phyloP scores from a whole-genome alignment of 53 echinoderm and acorn worm species.

The Pentamera pediparva region DNA sequence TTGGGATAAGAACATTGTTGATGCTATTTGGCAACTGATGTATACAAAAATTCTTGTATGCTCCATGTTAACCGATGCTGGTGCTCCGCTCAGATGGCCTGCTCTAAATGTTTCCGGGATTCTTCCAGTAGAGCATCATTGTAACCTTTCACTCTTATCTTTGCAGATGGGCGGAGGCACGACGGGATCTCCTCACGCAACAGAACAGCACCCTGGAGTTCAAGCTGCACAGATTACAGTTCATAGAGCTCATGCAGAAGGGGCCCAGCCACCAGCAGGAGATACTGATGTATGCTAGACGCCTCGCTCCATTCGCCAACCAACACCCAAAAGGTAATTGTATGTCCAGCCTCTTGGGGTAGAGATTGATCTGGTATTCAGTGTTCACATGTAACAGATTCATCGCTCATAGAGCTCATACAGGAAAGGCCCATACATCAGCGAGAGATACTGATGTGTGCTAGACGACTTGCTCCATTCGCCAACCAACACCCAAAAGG shows the following conservation, averaged over 20 bases:
- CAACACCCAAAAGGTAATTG: constrained; percentile 79
- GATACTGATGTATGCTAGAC: constrained; percentile 64
- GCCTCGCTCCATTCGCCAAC: constrained; percentile 76
- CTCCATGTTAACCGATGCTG: neutral
- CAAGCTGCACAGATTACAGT: constrained; percentile 80
- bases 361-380: too few species aligned
- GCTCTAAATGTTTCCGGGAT: neutral
- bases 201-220: constrained; percentile 89
- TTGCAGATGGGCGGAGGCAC: constrained; percentile 75
- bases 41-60: too few species aligned
- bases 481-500: constrained; percentile 84
- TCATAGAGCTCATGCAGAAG: constrained; percentile 78
- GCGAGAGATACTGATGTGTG: constrained; percentile 61
- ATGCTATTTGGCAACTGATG: too few species aligned
- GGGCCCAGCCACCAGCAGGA: constrained; percentile 68
- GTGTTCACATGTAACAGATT: constrained; percentile 67
- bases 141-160: too few species aligned
- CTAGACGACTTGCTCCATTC: constrained; percentile 72
- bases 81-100: neutral
- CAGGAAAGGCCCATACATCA: constrained; percentile 64
- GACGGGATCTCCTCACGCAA: constrained; percentile 63
- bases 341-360: too few species aligned
- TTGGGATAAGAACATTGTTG: too few species aligned
- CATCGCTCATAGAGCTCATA: constrained; percentile 90
- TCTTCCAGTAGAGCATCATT: too few species aligned